Evolutionary conservation across 2,797 vertebrate genomes (phyloP).

Genomic region (Hirundo rustica): DNA sequence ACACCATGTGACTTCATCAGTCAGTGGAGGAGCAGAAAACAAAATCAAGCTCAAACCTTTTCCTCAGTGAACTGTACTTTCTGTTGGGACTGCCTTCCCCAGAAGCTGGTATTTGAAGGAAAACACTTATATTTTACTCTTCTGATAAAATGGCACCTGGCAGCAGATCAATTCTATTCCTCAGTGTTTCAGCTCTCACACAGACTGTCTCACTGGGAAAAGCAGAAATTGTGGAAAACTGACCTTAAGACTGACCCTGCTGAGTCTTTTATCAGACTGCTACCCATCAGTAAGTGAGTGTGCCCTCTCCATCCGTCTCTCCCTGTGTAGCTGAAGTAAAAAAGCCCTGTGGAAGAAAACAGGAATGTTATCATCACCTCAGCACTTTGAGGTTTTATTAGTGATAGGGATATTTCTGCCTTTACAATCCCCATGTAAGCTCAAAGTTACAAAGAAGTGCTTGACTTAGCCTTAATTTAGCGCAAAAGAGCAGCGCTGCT

Average conservation of each 20-base stretch:
- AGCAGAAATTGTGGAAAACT: not conserved
- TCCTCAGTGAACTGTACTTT: not conserved
- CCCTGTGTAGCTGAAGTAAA: not conserved
- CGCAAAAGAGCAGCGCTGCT: not conserved
- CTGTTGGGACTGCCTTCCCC: not conserved
- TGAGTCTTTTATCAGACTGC: not conserved
- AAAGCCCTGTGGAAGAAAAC: not conserved
- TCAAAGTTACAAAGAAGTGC: not conserved
- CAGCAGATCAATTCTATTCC: not conserved
- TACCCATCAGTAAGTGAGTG: not conserved
- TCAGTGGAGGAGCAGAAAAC: not conserved
- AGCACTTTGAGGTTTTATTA: not conserved
- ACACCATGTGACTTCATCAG: not conserved
- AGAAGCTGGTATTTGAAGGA: not conserved
- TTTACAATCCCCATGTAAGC: not conserved
- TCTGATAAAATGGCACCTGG: not conserved
- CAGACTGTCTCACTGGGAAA: not conserved
- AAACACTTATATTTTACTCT: not conserved
- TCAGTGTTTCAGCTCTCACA: not conserved
- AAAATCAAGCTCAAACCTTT: not conserved
- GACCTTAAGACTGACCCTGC: not conserved
- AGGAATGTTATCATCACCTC: not conserved
- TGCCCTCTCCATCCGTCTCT: not conserved
- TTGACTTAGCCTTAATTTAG: slow-evolving; percentile 7
- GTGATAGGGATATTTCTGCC: not conserved